A percentile compares a stretch with the other conserved stretches of the same genome.
Evolutionary conservation across 2,113 vertebrate species (phyloP).

Genomic region (Mesembrinibis cayennensis): DNA sequence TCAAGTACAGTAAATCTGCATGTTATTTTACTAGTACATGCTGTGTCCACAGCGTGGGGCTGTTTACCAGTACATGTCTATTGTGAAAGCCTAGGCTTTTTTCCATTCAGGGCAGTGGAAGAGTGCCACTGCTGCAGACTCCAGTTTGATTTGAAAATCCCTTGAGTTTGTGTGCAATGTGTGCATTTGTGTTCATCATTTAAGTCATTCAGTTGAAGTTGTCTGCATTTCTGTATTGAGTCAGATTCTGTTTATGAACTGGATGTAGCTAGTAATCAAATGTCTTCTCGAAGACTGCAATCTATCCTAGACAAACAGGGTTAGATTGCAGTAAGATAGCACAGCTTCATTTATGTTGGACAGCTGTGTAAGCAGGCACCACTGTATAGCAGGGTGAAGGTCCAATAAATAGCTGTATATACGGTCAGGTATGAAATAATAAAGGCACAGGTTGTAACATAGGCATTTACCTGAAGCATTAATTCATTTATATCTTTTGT

Average conservation of each 20-base stretch:
- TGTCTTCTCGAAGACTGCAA: not conserved
- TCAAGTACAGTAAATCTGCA: not conserved
- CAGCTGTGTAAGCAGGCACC: not conserved
- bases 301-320: not conserved
- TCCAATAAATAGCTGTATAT: not conserved
- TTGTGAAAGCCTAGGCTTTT: not conserved
- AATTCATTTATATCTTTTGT: not conserved
- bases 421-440: not conserved
- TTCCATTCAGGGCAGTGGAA: not conserved
- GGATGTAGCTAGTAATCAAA: not conserved
- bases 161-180: not conserved
- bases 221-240: not conserved
- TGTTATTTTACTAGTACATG: not conserved
- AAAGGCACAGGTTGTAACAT: not conserved
- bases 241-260: not conserved
- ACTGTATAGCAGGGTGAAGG: not conserved
- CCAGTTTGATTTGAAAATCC: not conserved
- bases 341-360: not conserved
- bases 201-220: not conserved
- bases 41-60: constrained; percentile 31
- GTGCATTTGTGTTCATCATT: not conserved
- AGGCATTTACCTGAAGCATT: not conserved
- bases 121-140: not conserved
- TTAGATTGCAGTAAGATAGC: not conserved
- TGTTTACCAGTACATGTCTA: not conserved